These are phyloP conservation scores for Cyprinella venusta DNA, from an alignment of 2,797 vertebrate genomes.

Conservation along the genomic window DNA sequence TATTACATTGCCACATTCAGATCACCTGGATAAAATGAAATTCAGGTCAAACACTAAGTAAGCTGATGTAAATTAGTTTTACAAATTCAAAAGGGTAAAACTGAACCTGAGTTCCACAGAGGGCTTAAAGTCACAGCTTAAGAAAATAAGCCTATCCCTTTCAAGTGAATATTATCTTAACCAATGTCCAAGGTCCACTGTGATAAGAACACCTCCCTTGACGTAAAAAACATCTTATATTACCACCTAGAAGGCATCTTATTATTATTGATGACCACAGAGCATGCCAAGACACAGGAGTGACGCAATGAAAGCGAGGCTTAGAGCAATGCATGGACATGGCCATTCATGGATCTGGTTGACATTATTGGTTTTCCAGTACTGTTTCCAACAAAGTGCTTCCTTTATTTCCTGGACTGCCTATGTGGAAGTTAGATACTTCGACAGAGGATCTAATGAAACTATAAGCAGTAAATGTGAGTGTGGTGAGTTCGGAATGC, in stretches of 20 bases:
- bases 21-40: neutral
- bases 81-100: neutral
- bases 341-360: constrained; percentile 41
- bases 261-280: constrained; percentile 70
- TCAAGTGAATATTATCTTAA: constrained; percentile 50
- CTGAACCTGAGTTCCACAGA: constrained; percentile 1
- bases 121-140: neutral
- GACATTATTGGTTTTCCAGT: constrained; percentile 62
- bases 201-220: constrained; percentile 80
- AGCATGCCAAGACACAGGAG: neutral
- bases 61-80: neutral
- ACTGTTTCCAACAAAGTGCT: constrained; percentile 46
- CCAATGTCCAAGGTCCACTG: constrained; percentile 75
- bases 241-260: constrained; percentile 78
- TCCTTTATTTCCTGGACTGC: constrained; percentile 74
- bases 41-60: neutral
- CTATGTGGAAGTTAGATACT: constrained; percentile 74
- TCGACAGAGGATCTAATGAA: constrained; percentile 65
- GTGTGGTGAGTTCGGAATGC: constrained; percentile 81
- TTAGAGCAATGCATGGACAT: neutral
- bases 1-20: neutral
- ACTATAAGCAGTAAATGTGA: constrained; percentile 70
- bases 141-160: constrained; percentile 52
- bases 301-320: constrained; percentile 25
- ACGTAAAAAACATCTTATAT: constrained; percentile 77